These are phyloP conservation scores for Micrastur ruficollis DNA, from an alignment of 2,797 vertebrate genomes.

Conservation along the genomic window DNA sequence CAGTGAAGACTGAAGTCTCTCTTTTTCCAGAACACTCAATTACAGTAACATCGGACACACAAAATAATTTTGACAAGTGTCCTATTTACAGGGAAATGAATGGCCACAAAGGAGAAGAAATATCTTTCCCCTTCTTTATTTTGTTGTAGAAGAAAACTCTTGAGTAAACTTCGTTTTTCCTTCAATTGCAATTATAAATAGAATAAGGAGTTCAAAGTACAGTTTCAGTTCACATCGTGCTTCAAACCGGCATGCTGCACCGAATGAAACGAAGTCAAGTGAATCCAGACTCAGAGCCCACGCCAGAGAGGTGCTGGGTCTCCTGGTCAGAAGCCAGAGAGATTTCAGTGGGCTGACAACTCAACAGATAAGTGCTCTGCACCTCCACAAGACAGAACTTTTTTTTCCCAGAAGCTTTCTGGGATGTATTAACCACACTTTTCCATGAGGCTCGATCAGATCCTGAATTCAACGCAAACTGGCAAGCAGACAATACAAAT, in stretches of 20 bases:
- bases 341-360: neutral
- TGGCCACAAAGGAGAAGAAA: neutral
- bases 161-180: neutral
- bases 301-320: too few species aligned
- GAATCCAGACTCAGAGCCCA: neutral
- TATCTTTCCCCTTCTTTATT: neutral
- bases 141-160: neutral
- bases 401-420: neutral
- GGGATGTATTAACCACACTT: neutral
- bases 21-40: neutral
- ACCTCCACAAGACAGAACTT: neutral
- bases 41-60: neutral
- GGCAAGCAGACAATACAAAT: neutral
- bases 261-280: too few species aligned
- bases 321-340: neutral
- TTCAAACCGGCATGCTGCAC: neutral
- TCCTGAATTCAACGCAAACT: neutral
- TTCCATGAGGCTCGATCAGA: neutral
- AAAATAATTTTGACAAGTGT: neutral
- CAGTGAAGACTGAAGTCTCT: neutral
- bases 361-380: neutral
- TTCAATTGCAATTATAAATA: neutral
- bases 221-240: rapidly evolving
- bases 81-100: neutral
- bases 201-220: neutral